Evolutionary conservation across 2,113 vertebrate genomes (phyloP).

Genomic region (Pseudolaguvia tuberculata): DNA sequence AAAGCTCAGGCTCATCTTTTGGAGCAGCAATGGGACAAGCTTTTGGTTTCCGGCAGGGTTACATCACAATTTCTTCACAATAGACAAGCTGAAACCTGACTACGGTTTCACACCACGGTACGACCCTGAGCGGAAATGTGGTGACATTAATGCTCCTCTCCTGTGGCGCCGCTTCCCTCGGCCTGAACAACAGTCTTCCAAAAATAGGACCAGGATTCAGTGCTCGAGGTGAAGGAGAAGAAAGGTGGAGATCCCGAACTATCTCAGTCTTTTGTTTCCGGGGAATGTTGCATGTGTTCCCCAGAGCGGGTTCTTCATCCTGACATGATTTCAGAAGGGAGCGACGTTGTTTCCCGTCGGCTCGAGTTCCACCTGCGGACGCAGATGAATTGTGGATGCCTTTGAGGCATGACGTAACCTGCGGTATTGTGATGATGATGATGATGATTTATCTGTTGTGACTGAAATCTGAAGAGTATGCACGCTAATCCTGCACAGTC

Average conservation of each 20-base stretch:
- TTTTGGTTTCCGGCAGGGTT: not conserved
- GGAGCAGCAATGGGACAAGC: not conserved
- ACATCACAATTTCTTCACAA: not conserved
- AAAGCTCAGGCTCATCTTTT: not conserved
- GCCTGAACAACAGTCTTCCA: constrained; percentile 53
- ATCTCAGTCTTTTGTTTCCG: constrained; percentile 38
- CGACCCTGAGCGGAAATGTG: constrained; percentile 52
- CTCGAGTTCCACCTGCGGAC: not conserved
- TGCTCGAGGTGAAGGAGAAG: constrained; percentile 47
- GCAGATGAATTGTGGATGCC: not conserved
- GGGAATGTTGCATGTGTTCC: constrained; percentile 39
- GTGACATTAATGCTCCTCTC: constrained; percentile 52
- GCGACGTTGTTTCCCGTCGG: not conserved
- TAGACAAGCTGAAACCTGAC: not conserved
- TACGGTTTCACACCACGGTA: not conserved
- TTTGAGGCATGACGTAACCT: not conserved
- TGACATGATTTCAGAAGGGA: constrained; percentile 11
- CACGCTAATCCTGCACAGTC: not conserved
- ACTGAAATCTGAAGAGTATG: not conserved
- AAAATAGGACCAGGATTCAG: constrained; percentile 64
- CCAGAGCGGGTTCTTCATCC: constrained; percentile 31
- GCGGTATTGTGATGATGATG: not conserved
- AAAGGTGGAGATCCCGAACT: constrained; percentile 17
- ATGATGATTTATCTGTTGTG: not conserved
- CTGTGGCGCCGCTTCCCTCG: constrained; percentile 53